These are phyloP conservation scores for Salvator merianae DNA, from an alignment of 2,113 vertebrate genomes.

Conservation along the genomic window DNA sequence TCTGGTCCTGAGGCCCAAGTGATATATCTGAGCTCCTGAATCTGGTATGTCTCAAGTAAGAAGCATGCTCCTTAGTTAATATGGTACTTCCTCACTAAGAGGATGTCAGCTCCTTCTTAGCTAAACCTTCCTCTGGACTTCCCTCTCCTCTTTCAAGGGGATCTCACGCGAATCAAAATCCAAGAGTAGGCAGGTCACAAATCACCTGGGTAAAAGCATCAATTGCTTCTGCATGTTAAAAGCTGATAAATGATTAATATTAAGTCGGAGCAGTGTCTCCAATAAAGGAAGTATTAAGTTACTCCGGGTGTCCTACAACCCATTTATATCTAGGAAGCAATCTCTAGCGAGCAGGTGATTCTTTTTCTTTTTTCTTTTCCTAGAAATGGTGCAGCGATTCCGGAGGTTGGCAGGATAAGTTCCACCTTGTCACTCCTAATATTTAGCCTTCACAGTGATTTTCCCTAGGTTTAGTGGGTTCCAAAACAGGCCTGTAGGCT, in stretches of 20 bases:
- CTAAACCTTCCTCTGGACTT: no score
- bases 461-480: conserved; percentile 41
- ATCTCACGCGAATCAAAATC: not conserved
- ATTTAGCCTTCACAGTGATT: conserved; percentile 64
- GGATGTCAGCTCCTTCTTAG: not conserved
- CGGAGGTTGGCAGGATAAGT: conserved; percentile 55
- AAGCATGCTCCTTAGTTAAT: not conserved
- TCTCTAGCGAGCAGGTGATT: conserved; percentile 38
- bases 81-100: not conserved
- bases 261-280: conserved; percentile 34
- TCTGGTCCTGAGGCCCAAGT: not conserved
- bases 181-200: not conserved
- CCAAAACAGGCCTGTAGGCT: conserved; percentile 42
- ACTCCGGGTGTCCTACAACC: conserved; percentile 42
- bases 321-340: conserved; percentile 30
- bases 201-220: conserved; percentile 4
- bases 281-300: conserved; percentile 53
- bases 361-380: not conserved
- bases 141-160: not conserved
- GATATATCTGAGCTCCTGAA: not conserved
- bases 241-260: conserved; percentile 56
- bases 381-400: conserved; percentile 45
- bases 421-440: conserved; percentile 60
- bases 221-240: conserved; percentile 26
- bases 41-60: not conserved